Conservation (phyloP, 2,888 invertebrate species). For the Adineta ricciae region DNA sequence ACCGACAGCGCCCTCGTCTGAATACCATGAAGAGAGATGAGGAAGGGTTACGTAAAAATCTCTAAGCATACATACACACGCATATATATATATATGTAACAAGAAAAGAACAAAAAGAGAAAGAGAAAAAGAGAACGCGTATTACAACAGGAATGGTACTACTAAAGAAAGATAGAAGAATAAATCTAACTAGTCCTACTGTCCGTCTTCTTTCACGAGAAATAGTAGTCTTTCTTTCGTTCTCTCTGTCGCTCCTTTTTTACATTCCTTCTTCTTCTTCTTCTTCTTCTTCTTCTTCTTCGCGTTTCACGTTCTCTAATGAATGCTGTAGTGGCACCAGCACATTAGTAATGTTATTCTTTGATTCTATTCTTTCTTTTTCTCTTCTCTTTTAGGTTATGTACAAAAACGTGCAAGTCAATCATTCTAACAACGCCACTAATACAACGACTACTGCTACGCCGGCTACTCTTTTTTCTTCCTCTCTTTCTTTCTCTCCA, state of each 20-base stretch:
- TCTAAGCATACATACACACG: neutral
- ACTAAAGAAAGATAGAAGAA: neutral
- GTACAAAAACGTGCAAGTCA: constrained; percentile 24
- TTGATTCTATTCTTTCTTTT: neutral
- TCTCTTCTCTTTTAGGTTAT: neutral
- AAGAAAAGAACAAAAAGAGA: neutral
- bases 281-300: neutral
- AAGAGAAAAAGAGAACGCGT: neutral
- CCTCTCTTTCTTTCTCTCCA: neutral
- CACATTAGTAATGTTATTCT: neutral
- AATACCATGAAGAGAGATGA: neutral
- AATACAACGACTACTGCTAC: neutral
- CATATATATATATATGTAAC: neutral
- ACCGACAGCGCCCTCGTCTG: neutral
- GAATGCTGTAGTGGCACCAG: neutral
- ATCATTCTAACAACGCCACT: neutral
- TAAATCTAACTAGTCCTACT: neutral
- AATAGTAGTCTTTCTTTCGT: neutral
- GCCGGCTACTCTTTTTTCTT: neutral
- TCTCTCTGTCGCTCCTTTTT: neutral
- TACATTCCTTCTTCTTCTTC: neutral
- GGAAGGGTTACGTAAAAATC: neutral
- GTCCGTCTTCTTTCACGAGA: neutral
- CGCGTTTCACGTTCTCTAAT: neutral
- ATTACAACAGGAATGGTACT: neutral